Evolutionary conservation across 2,888 invertebrate species (phyloP).

Genomic region (Neelides folsomi): DNA sequence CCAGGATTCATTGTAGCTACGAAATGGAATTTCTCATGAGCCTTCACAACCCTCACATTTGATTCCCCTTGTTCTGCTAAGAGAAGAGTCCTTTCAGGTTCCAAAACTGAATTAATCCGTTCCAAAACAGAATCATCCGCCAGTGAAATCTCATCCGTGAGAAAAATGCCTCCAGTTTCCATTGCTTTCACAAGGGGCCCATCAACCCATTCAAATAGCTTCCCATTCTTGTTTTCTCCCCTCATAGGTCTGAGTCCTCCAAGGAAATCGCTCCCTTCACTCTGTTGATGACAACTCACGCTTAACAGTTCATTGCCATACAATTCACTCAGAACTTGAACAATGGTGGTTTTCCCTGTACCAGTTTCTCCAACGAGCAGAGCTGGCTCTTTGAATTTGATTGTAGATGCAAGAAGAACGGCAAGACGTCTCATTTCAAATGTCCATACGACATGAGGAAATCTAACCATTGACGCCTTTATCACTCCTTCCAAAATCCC

Average conservation of each 20-base stretch:
- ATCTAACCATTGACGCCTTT: constrained; percentile 43
- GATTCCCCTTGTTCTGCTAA: constrained; percentile 74
- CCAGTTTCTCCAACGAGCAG: constrained; percentile 95
- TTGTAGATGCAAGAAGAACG: constrained; percentile 58
- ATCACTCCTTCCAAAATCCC: constrained; percentile 54
- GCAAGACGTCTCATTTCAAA: constrained; percentile 63
- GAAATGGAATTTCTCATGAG: constrained; percentile 65
- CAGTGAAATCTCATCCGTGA: constrained; percentile 96
- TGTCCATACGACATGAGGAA: constrained; percentile 86
- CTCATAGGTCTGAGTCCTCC: constrained; percentile 87
- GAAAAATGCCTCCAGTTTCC: constrained; percentile 71
- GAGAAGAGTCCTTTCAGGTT: constrained; percentile 79
- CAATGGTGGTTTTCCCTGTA: constrained; percentile 92
- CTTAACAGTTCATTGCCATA: constrained; percentile 54
- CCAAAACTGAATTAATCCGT: constrained; percentile 84
- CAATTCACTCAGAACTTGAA: constrained; percentile 68
- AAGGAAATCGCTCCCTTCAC: constrained; percentile 93
- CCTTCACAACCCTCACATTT: constrained; percentile 46
- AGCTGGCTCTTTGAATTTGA: constrained; percentile 84
- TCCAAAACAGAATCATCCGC: constrained; percentile 98
- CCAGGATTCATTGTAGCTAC: constrained; percentile 99
- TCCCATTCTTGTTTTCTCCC: constrained; percentile 40
- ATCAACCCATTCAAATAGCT: constrained; percentile 93
- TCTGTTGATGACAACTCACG: constrained; percentile 97
- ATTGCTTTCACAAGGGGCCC: constrained; percentile 88